phyloP scores from a whole-genome alignment of 2,113 vertebrate genomes.

The Lagopus muta region DNA sequence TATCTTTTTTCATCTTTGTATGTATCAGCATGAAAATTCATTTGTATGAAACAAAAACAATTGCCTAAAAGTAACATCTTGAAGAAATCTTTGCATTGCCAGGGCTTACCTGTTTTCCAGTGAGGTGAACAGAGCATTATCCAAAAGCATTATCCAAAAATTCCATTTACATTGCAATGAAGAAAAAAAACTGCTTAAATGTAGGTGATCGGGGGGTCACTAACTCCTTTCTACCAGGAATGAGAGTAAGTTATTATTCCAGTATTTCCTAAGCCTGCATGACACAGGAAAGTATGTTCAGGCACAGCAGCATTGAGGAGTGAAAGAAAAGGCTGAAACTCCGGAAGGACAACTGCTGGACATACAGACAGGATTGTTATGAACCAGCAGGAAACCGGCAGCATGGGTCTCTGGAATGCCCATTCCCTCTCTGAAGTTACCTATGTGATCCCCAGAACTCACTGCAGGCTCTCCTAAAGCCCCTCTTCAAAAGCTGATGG shows the following conservation, averaged over 20 bases:
- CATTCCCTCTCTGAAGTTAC: not conserved
- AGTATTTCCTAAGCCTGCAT: not conserved
- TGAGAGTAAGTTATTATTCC: not conserved
- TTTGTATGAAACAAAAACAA: not conserved
- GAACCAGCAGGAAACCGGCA: not conserved
- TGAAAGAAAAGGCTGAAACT: not conserved
- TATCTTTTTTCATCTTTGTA: not conserved
- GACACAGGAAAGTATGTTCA: not conserved
- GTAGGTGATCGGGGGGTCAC: not conserved
- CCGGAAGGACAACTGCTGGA: not conserved
- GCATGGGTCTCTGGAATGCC: not conserved
- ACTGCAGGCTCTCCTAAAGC: not conserved
- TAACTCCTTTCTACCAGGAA: not conserved
- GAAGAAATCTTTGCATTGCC: not conserved
- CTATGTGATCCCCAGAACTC: not conserved
- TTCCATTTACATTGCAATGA: not conserved
- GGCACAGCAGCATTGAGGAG: not conserved
- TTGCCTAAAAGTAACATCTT: not conserved
- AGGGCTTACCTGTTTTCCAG: not conserved
- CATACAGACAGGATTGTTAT: not conserved
- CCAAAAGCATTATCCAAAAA: not conserved
- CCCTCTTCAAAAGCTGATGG: not conserved
- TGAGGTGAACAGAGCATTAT: not conserved
- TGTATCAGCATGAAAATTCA: not conserved
- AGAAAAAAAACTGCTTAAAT: not conserved